Conservation (phyloP, 2,113 vertebrate species). For the Herpetotheres cachinnans region DNA sequence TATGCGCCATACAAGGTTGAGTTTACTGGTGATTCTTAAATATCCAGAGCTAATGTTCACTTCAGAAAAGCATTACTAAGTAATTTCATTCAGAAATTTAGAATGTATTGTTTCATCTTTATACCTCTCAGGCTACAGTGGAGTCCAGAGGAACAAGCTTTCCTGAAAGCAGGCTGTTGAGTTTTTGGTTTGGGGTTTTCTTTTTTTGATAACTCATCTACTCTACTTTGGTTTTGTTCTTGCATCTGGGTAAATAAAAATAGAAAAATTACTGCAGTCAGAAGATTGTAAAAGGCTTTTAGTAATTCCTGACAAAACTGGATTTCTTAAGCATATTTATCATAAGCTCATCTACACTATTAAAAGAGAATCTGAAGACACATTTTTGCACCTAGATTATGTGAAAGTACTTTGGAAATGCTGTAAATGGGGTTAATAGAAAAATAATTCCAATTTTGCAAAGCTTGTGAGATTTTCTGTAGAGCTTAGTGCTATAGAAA, state of each 20-base stretch:
- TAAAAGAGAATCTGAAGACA: neutral
- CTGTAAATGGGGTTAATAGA: neutral
- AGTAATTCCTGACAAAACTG: neutral
- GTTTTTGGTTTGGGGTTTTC: neutral
- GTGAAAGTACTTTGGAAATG: neutral
- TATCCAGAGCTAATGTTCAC: neutral
- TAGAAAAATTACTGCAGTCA: neutral
- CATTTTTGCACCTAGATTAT: neutral
- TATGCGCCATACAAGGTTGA: neutral
- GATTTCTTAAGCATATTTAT: neutral
- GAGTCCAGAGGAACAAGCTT: neutral
- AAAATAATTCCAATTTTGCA: neutral
- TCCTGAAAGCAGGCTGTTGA: neutral
- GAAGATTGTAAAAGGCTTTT: neutral
- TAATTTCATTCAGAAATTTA: neutral
- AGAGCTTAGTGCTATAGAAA: neutral
- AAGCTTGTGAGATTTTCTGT: neutral
- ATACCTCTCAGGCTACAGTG: neutral
- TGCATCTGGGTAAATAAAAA: neutral
- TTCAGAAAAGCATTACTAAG: neutral
- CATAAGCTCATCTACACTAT: neutral
- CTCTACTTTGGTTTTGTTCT: neutral
- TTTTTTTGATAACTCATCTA: neutral
- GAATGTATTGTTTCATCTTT: neutral
- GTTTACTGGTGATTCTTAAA: neutral